Percentiles rank a stretch among this genome's conserved stretches.
These are phyloP conservation scores for Cherax quadricarinatus DNA, from an alignment of 1,140 invertebrate genomes.

Conservation along the genomic window DNA sequence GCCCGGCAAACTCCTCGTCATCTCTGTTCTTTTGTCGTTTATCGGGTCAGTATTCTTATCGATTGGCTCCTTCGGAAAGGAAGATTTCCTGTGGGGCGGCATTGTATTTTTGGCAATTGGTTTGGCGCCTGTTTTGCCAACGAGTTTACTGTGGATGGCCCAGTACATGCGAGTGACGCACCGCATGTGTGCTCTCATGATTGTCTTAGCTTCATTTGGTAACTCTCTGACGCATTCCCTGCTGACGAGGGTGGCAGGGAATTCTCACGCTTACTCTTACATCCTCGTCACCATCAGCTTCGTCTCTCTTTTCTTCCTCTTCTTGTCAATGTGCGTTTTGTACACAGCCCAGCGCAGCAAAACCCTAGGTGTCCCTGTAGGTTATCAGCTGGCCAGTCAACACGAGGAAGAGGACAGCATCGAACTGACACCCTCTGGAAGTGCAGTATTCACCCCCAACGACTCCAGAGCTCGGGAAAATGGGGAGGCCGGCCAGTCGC, in stretches of 20 bases:
- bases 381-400: conserved; percentile 75
- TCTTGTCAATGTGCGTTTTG: conserved; percentile 63
- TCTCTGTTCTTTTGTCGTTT: conserved; percentile 75
- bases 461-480: conserved; percentile 51
- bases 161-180: conserved; percentile 78
- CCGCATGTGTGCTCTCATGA: conserved; percentile 78
- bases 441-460: conserved; percentile 46
- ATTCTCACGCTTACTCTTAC: conserved; percentile 61
- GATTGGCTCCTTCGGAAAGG: conserved; percentile 74
- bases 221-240: conserved; percentile 74
- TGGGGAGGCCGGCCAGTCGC: conserved; percentile 71
- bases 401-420: conserved; percentile 74
- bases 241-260: conserved; percentile 52
- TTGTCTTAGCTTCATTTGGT: conserved; percentile 78
- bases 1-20: conserved; percentile 76
- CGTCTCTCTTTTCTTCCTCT: conserved; percentile 42
- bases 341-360: conserved; percentile 61
- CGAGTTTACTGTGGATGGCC: conserved; percentile 78
- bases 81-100: conserved; percentile 75
- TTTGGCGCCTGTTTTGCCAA: conserved; percentile 79
- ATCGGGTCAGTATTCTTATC: conserved; percentile 77
- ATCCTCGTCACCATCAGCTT: conserved; percentile 62
- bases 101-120: conserved; percentile 77
- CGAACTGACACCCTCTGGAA: conserved; percentile 64
- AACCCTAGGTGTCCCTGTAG: conserved; percentile 64